Conservation (phyloP, 1,140 invertebrate genomes). For the Aphelenchoides avenae region DNA sequence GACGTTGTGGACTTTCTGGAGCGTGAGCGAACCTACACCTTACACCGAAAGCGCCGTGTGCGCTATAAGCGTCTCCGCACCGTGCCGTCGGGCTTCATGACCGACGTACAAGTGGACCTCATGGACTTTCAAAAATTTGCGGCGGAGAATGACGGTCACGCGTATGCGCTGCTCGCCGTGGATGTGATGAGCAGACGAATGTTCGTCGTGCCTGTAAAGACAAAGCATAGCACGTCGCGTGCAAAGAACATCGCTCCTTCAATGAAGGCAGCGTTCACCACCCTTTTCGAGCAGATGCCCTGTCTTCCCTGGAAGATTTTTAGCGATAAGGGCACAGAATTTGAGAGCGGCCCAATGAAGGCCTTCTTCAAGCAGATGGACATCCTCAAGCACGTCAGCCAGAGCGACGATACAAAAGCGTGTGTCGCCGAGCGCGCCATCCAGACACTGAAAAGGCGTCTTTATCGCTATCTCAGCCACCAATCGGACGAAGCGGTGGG, state of each 20-base stretch:
- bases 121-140: slow-evolving; percentile 6
- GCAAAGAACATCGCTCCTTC: too few relatives aligned
- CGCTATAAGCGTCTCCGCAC: background rate
- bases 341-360: slow-evolving; percentile 3
- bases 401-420: background rate
- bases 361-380: slow-evolving; percentile 4
- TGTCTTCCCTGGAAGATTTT: slow-evolving; percentile 7
- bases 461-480: slow-evolving; percentile 6
- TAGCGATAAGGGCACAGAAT: slow-evolving; percentile 9
- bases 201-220: background rate
- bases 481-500: background rate
- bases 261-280: slow-evolving; percentile 2
- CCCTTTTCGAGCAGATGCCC: slow-evolving; percentile 3
- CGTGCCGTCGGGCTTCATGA: slow-evolving; percentile 8
- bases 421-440: slow-evolving; percentile 7
- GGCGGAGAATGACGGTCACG: slow-evolving; percentile 7
- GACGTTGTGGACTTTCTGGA: slow-evolving; percentile 6
- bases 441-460: background rate
- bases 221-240: too few relatives aligned
- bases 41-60: background rate
- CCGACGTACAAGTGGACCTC: slow-evolving; percentile 13
- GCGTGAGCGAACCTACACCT: slow-evolving; percentile 4
- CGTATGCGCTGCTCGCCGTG: slow-evolving; percentile 1
- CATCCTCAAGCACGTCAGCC: slow-evolving; percentile 3
- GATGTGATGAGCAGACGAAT: slow-evolving; percentile 7